phyloP scores from a whole-genome alignment of 2,113 vertebrate species.

The Dendrocopos noguchii region DNA sequence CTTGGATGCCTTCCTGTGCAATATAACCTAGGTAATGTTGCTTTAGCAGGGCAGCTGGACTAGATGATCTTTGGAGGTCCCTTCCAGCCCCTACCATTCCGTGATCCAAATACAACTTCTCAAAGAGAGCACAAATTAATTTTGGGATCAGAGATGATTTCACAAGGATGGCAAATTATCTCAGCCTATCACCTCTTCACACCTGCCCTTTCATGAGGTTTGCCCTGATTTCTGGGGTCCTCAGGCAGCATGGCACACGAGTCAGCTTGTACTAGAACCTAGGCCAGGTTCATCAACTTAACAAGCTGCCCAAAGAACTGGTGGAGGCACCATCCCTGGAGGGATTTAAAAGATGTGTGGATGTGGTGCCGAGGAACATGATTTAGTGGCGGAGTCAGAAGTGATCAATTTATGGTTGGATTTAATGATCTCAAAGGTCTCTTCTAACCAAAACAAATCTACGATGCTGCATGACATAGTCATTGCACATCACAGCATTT shows the following conservation, averaged over 20 bases:
- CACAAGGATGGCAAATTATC: too few species aligned
- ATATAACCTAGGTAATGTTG: too few species aligned
- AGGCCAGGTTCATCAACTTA: neutral
- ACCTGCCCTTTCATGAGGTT: neutral
- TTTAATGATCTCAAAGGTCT: too few species aligned
- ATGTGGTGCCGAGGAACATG: too few species aligned
- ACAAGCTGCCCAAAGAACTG: neutral
- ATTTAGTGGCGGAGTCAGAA: too few species aligned
- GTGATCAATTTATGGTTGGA: too few species aligned
- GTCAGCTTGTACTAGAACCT: neutral
- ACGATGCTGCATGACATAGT: fast-evolving
- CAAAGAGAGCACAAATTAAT: neutral
- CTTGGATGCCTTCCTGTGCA: too few species aligned
- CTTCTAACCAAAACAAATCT: too few species aligned
- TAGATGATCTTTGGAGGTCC: too few species aligned
- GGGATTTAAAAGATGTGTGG: too few species aligned
- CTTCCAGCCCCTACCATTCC: too few species aligned
- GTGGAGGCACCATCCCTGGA: neutral
- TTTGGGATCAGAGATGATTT: neutral
- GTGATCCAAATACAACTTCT: neutral
- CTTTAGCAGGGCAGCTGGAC: too few species aligned
- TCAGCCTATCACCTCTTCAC: neutral
- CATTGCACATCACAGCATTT: neutral
- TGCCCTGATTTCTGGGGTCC: neutral
- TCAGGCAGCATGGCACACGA: fast-evolving